A percentile compares a stretch with the other conserved stretches of the same genome.
Evolutionary conservation across 2,113 vertebrate genomes (phyloP).

Genomic region (Phylloscopus whistleri): DNA sequence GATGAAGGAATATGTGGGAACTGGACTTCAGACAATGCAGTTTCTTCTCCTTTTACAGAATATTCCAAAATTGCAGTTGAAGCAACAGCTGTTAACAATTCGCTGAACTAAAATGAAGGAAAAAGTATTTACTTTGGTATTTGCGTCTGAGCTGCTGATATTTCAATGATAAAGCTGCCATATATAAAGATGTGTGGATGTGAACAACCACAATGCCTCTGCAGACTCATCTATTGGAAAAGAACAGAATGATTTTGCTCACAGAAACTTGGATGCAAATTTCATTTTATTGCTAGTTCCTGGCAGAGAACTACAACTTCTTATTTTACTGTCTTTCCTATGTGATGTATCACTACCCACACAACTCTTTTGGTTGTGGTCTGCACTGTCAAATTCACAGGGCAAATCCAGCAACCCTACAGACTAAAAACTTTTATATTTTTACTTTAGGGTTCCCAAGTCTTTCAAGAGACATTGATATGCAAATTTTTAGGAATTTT

Average conservation of each 20-base stretch:
- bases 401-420: not conserved
- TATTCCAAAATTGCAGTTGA: not conserved
- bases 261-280: not conserved
- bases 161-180: slow-evolving; percentile 13
- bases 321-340: not conserved
- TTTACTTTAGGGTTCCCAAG: not conserved
- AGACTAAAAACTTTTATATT: not conserved
- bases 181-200: not conserved
- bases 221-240: not conserved
- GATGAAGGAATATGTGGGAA: not conserved
- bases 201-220: not conserved
- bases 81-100: slow-evolving; percentile 32
- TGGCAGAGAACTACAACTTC: not conserved
- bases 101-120: not conserved
- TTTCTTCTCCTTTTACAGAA: not conserved
- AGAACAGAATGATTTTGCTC: not conserved
- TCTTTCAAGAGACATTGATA: not conserved
- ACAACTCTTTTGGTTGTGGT: not conserved
- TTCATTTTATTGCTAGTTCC: not conserved
- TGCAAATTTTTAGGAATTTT: not conserved
- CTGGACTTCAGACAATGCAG: not conserved
- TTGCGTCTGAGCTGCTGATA: slow-evolving; percentile 15
- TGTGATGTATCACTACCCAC: not conserved
- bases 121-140: not conserved
- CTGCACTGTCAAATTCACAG: not conserved